Base-by-base conservation (phyloP, 1,140 invertebrate species). In the Zelostemma sp. region DNA sequence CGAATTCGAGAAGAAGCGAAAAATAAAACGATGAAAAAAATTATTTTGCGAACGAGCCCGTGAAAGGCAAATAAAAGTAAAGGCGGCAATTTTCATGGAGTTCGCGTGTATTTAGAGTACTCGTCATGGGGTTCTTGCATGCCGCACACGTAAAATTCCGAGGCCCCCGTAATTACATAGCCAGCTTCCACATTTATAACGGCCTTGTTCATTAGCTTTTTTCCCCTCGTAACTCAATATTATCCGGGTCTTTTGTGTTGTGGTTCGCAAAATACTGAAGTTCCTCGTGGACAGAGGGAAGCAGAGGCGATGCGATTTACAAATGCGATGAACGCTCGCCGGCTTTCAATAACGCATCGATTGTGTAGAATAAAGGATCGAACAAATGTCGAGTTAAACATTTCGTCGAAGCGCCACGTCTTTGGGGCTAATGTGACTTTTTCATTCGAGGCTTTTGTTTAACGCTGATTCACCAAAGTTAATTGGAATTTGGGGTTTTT, bases 141-240 rank as follows among this genome's bases (percentile, higher is more conserved):
- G 47, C 58, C 15, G 15, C 21, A 8, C 51, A 33, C 49, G 33
- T 40, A 53, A n/a, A 53, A 33, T 53, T 40, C 17, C 6, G 17
- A n/a, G 45, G 40, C 21, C 60, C 67, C 58, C 16, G 58, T 71
- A 72, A 75, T 75, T 75, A 75, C 67, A 72, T 65, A 65, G 67
- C 63, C 25, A 46, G 53, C 60, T 72, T 73, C 67, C 70, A 75
- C 73, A 71, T 75, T 73, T 71, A 71, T 69, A 75, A 73, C 67
- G 70, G 73, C 59, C 70, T 68, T 60, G 68, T 75, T 75, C 68
- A 75, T 73, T 75, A 73, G 61, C 58, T 75, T 57, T 70, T 67
- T 55, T 67, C 57, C 67, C 63, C 64, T 43, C 54, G 73, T 73
- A 73, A 71, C 51, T 68, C 67, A 70, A 75, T 75, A 72, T 72